Evolutionary conservation across 2,888 invertebrate genomes (phyloP), one percentile per base, ranked within the genome.

Genomic region (Drosophila rellima): DNA sequence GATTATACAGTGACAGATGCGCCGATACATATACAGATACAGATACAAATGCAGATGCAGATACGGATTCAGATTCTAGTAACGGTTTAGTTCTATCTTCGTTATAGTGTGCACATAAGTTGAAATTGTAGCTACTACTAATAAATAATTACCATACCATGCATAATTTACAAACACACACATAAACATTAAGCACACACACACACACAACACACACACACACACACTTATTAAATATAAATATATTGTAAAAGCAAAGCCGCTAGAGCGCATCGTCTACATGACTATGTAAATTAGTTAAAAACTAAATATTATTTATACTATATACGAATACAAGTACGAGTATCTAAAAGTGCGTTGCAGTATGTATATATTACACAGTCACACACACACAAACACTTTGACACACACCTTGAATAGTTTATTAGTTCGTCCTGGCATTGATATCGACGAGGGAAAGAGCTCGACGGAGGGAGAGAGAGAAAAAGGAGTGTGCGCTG

Each of bases 281-380:
- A 84, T 78, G 87, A 83, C 74, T 80, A 80, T 90, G 91, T 90
- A 90, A 80, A 91, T 84, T 91, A 91, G 88, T 88, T 89, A 89
- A 90, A 90, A 88, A 90, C 78, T 88, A 83, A 73, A 76, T 73
- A 78, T 73, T 76, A 76, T 76, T 76, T 76, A 76, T 78, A 57
- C 76, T 77, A 83, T 87, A 77, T 82, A 82, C 66, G 67, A 85
- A 61, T 82, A 79, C 73, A 64, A 77, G 48, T 84, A 82, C 67
- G 44, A 77, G 69, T 76, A 83, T 87, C 85, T 70, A 74, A 76
- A 76, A 77, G 81, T 84, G 87, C 81, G 80, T 82, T 86, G 82
- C 82, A 72, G 78, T 77, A 74, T 75, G 75, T 75, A 75, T 57
- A 75, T 75, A 75, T 64, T 51, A 59, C 56, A 71, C 59, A 76